These are phyloP conservation scores for Orchesellides sinensis DNA, from an alignment of 2,888 invertebrate genomes.

Conservation along the genomic window DNA sequence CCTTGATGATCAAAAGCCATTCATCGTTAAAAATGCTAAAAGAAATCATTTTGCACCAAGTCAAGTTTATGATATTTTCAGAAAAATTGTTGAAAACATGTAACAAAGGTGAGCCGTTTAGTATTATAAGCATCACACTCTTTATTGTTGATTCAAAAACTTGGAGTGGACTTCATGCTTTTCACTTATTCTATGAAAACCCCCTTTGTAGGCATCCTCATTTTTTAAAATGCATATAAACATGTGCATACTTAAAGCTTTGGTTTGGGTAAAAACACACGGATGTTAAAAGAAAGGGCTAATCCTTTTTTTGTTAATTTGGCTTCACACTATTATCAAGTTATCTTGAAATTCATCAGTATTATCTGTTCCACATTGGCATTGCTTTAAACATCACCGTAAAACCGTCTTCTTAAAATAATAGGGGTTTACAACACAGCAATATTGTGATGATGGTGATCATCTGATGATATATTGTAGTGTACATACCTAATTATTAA, in stretches of 20 bases:
- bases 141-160: too few species aligned
- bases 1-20: constrained; percentile 14
- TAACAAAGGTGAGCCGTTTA: too few species aligned
- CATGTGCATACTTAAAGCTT: too few species aligned
- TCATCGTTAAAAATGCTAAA: constrained; percentile 1
- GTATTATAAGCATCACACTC: too few species aligned
- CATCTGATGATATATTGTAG: neutral
- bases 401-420: neutral
- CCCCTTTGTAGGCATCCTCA: too few species aligned
- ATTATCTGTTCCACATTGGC: constrained; percentile 58
- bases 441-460: neutral
- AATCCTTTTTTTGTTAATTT: constrained; percentile 24
- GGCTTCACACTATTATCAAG: constrained; percentile 38
- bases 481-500: neutral
- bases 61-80: constrained; percentile 5
- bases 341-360: constrained; percentile 58
- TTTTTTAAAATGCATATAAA: neutral
- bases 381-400: neutral
- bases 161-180: too few species aligned
- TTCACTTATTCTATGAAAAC: too few species aligned
- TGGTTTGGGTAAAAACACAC: too few species aligned
- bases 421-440: too few species aligned
- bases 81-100: neutral
- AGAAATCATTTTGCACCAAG: neutral
- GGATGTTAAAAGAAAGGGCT: neutral